Evolutionary conservation across 2,888 invertebrate genomes (phyloP), one percentile per base, ranked within the genome.

Genomic region (Phragmatobia fuliginosa): DNA sequence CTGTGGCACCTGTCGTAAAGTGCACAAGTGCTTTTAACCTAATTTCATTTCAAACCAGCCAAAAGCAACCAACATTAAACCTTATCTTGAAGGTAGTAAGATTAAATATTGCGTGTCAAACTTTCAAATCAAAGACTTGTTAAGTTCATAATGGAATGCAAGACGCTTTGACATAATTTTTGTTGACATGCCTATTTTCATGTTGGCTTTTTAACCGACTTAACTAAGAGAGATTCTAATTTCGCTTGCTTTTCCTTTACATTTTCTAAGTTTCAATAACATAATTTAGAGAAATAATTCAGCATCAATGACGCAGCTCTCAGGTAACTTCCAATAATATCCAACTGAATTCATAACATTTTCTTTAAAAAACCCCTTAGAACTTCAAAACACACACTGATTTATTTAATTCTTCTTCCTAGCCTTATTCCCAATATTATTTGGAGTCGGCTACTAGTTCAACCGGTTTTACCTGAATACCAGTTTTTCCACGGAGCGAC

Each of bases 11-110:
- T 86, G 85, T 85, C 77, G 25, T 52, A 28, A 71, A 82, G 81
- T 72, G 75, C 81, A 77, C 83, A 84, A n/a, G n/a, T 72, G 75
- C 81, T 77, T 83, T 85, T 83, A 83, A 84, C 84, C 83, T 77
- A 75, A 80, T 83, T 64, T 74, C 45, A 38, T 68, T 60, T 58
- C 60, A 38, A 62, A 60, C 65, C n/a, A n/a, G 33, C 63, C 66
- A 63, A 38, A 36, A 36, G 52, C 56, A 67, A 36, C 58, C 25
- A 10, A 76, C 18, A 62, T 70, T 68, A 32, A 65, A 71, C 76
- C 64, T 70, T 80, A 72, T 52, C 10, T 0, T 4, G 2, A 5
- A 10, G 11, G 0, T 0, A 0, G 33, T 73, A 71, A 66, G 68
- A 52, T 41, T 52, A 25, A n/a, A 31, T 56, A 14, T 75, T 66